phyloP scores from a whole-genome alignment of 2,113 vertebrate genomes.

The Saguinus imperator region DNA sequence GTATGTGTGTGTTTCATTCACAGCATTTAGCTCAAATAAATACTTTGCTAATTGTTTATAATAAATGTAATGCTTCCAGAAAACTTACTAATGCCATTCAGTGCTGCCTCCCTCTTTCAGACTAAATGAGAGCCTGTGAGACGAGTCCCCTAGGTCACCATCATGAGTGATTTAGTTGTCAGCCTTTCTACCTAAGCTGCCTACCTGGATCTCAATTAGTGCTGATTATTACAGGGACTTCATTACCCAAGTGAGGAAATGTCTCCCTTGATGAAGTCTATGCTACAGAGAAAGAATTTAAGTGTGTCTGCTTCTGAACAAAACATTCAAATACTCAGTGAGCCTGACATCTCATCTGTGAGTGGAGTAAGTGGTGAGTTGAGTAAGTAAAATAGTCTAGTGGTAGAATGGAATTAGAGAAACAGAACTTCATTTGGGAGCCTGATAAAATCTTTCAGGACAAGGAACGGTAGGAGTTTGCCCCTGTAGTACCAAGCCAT shows the following conservation, averaged over 20 bases:
- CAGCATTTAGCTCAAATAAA: neutral
- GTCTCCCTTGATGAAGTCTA: conserved; percentile 44
- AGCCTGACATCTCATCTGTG: neutral
- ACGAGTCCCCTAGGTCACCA: conserved; percentile 2
- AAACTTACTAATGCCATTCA: conserved; percentile 26
- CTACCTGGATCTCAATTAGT: conserved; percentile 60
- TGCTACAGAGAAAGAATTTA: conserved; percentile 36
- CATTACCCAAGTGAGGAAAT: conserved; percentile 52
- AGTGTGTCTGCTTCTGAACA: conserved; percentile 14
- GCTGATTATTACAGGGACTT: conserved; percentile 56
- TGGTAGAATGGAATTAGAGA: too few relatives aligned
- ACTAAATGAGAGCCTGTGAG: neutral
- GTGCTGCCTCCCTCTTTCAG: neutral
- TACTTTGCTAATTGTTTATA: neutral
- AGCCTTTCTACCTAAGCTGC: conserved; percentile 36
- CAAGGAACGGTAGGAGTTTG: too few relatives aligned
- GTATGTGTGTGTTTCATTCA: neutral
- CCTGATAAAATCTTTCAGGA: too few relatives aligned
- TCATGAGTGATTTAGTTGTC: conserved; percentile 56
- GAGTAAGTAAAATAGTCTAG: too few relatives aligned
- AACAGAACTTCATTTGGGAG: too few relatives aligned
- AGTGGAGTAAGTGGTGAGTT: neutral
- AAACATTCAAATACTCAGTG: conserved; percentile 11
- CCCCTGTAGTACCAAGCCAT: neutral
- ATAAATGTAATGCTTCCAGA: conserved; percentile 12